Evolutionary conservation across 30 jellyfish, hydroid and myxozoan species (phyloP).

Genomic region (Chironex yamaguchii): DNA sequence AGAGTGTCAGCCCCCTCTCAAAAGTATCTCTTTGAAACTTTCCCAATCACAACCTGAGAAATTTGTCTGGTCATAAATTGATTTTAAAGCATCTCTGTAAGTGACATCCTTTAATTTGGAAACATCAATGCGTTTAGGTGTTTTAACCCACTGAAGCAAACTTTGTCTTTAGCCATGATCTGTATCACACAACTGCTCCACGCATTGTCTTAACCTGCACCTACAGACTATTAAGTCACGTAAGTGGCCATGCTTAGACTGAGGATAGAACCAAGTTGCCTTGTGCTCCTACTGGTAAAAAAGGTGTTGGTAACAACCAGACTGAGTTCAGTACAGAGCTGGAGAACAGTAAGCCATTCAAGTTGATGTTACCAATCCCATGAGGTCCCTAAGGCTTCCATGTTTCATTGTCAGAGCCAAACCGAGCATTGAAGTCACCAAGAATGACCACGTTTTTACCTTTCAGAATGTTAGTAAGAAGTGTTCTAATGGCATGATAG

Average conservation of each 20-base stretch:
- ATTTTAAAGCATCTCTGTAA: too few species aligned
- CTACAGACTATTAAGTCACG: neutral
- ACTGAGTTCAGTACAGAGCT: constrained; percentile 23
- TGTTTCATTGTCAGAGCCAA: constrained; percentile 26
- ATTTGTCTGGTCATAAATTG: too few species aligned
- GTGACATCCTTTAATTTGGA: too few species aligned
- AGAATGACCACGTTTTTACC: constrained; percentile 42
- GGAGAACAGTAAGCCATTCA: constrained; percentile 60
- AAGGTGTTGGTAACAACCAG: constrained; percentile 64
- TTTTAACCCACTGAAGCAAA: too few species aligned
- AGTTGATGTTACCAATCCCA: constrained; percentile 59
- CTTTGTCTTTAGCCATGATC: too few species aligned
- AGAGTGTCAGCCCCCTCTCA: too few species aligned
- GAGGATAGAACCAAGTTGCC: constrained; percentile 57
- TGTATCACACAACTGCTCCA: neutral
- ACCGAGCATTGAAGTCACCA: constrained; percentile 73
- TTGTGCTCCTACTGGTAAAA: constrained; percentile 11
- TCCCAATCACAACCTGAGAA: too few species aligned
- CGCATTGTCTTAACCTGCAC: neutral
- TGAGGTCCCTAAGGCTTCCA: constrained; percentile 58
- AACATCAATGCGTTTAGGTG: too few species aligned
- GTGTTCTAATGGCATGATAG: neutral
- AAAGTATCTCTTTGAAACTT: too few species aligned
- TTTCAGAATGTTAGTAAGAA: neutral
- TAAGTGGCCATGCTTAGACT: neutral